phyloP scores from a whole-genome alignment of 2,113 vertebrate genomes.

The Chamaetylas fuelleborni region DNA sequence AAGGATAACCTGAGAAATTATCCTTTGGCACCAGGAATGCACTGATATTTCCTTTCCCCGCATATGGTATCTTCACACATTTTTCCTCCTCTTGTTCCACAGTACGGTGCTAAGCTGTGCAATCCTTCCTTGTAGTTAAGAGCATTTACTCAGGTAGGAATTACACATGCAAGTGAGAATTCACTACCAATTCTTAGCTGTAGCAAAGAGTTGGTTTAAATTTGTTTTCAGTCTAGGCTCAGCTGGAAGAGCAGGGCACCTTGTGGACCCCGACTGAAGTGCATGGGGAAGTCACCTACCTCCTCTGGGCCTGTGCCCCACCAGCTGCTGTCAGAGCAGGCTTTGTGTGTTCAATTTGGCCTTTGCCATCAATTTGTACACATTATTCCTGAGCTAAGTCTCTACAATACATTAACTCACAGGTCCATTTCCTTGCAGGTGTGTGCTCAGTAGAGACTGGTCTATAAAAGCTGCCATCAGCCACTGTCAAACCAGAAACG shows the following conservation, averaged over 20 bases:
- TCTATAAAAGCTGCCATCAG: conserved; percentile 15
- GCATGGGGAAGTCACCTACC: not conserved
- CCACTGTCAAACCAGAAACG: not conserved
- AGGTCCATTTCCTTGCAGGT: conserved; percentile 18
- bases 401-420: not conserved
- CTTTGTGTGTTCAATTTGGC: not conserved
- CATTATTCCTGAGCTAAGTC: not conserved
- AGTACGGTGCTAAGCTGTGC: not conserved
- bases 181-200: not conserved
- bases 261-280: not conserved
- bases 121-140: not conserved
- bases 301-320: not conserved
- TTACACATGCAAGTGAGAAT: not conserved
- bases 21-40: not conserved
- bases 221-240: not conserved
- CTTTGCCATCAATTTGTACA: not conserved
- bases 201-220: not conserved
- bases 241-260: not conserved
- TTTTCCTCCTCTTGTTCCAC: not conserved
- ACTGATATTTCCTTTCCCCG: not conserved
- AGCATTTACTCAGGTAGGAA: not conserved
- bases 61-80: not conserved
- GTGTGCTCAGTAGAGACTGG: not conserved
- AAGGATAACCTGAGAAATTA: not conserved
- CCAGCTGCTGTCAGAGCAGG: not conserved